These are phyloP conservation scores for Callipepla californica DNA, from an alignment of 2,113 vertebrate genomes.

Conservation along the genomic window DNA sequence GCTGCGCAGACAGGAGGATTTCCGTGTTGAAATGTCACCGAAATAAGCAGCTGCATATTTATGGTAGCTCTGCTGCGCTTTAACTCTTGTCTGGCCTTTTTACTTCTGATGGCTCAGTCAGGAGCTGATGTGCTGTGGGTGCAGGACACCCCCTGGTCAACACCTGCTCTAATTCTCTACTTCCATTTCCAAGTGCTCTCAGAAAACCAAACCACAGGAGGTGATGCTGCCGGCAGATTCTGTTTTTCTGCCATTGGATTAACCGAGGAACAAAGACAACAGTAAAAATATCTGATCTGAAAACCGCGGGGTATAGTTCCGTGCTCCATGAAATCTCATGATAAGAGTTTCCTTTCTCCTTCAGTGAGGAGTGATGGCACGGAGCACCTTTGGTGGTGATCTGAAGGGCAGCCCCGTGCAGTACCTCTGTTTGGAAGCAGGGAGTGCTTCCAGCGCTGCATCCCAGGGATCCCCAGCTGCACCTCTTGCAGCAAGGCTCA, in stretches of 20 bases:
- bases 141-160: background rate
- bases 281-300: background rate
- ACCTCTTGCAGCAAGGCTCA: background rate
- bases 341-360: background rate
- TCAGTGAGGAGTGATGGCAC: background rate
- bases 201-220: background rate
- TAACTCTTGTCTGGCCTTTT: background rate
- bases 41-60: background rate
- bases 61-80: background rate
- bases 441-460: background rate
- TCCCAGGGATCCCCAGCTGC: background rate
- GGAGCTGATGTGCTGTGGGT: background rate
- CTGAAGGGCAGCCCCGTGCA: background rate
- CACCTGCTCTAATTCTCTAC: background rate
- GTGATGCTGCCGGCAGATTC: background rate
- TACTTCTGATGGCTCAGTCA: background rate
- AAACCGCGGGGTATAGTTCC: background rate
- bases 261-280: background rate
- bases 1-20: background rate
- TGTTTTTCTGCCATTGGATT: accelerated
- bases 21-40: background rate
- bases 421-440: background rate
- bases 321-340: background rate
- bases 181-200: background rate
- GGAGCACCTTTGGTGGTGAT: background rate